These are phyloP conservation scores for Naso thynnoides DNA, from an alignment of 2,797 vertebrate species.

Conservation along the genomic window DNA sequence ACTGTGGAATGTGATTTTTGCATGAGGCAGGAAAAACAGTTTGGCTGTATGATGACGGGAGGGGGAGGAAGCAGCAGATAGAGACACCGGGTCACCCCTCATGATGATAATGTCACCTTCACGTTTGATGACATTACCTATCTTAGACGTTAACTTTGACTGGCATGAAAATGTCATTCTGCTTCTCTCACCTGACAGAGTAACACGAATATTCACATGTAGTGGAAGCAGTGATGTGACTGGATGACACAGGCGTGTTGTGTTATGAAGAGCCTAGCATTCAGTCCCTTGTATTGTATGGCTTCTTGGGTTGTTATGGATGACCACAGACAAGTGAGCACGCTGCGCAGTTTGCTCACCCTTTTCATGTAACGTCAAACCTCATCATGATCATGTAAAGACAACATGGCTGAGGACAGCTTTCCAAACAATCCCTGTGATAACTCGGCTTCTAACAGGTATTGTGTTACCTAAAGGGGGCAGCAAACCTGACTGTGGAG, in stretches of 20 bases:
- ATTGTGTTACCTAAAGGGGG: conserved; percentile 74
- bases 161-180: conserved; percentile 75
- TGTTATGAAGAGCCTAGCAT: conserved; percentile 60
- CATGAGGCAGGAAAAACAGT: conserved; percentile 79
- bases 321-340: conserved; percentile 73
- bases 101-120: conserved; percentile 71
- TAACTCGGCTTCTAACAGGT: conserved; percentile 51
- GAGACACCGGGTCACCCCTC: conserved; percentile 49
- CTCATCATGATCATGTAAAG: conserved; percentile 68
- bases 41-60: conserved; percentile 64
- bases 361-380: conserved; percentile 76
- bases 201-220: conserved; percentile 56
- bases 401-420: conserved; percentile 58
- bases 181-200: conserved; percentile 67
- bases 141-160: conserved; percentile 50
- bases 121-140: conserved; percentile 65
- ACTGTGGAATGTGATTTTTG: conserved; percentile 76
- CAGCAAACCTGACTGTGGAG: conserved; percentile 73
- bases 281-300: conserved; percentile 68
- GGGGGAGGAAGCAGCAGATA: conserved; percentile 41
- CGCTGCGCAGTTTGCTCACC: conserved; percentile 76
- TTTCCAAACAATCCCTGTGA: conserved; percentile 56
- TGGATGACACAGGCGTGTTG: conserved; percentile 57
- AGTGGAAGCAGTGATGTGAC: conserved; percentile 57
- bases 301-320: conserved; percentile 76